Evolutionary conservation across 92 coral and sea anemone species (phyloP), one percentile per base, ranked within the genome.

Genomic region (Zoanthus solanderi): DNA sequence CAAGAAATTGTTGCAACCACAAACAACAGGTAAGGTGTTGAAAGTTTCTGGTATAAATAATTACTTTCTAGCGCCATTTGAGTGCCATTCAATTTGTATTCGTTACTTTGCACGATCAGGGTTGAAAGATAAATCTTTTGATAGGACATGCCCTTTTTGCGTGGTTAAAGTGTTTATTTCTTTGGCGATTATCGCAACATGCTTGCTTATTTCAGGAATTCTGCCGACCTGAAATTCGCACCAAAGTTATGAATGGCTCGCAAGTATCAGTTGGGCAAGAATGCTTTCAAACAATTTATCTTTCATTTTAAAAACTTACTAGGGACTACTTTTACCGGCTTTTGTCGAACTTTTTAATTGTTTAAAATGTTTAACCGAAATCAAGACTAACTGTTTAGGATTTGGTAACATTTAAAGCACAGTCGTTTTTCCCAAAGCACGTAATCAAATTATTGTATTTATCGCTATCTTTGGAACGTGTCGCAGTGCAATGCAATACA

Each of bases 1-100:
- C 99, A 97, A 74, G 99, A 95, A 87, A 92, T 97, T 23, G 99
- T 97, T 23, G 96, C 99, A 2, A 95, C 99, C 2, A 97, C 99
- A 29, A 95, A 97, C 17, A 92, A 95, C 91, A 91, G 99, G 99
- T 97, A 91, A 23, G n/a, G 87, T 67, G 66, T 72, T 69, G 76
- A 28, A 66, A 85, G 50, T 15, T 34, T 14, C 73, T 71, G 74
- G 75, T 46, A 28, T 66, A 66, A 63, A 65, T 42, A 18, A 48
- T 80, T 65, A 11, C 54, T 8, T 13, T n/a, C 13, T 77, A 52
- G 65, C 80, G 72, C 72, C n/a, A 65, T 71, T 63, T 81, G 75
- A 81, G 74, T 14, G 85, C 61, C 44, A 14, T 66, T 80, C n/a
- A 46, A 50, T 29, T 42, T 79, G 23, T 77, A 18, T 77, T 81